Conservation (phyloP, 2,888 invertebrate species). For the Epirrhoe alternata region DNA sequence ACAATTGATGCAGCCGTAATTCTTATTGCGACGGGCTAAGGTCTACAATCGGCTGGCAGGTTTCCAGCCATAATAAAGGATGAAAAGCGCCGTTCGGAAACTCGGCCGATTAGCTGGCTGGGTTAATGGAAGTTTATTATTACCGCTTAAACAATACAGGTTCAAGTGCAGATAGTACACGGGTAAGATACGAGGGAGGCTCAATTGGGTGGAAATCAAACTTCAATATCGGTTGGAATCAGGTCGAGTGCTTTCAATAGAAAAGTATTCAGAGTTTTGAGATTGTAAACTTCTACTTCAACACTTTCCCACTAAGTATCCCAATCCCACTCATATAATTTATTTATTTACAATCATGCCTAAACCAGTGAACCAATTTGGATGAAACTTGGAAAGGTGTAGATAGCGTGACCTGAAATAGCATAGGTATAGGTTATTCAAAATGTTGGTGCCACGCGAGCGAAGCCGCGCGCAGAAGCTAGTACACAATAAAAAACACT, state of each 20-base stretch:
- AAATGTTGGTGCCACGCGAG: too few relatives aligned
- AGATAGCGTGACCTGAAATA: too few relatives aligned
- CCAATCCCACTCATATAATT: too few relatives aligned
- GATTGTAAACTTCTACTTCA: too few relatives aligned
- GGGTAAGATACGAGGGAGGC: constrained; percentile 5
- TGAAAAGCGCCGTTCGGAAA: constrained; percentile 32
- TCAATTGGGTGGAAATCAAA: neutral
- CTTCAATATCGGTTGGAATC: constrained; percentile 5
- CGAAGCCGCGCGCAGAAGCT: too few relatives aligned
- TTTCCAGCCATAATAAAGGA: constrained; percentile 24
- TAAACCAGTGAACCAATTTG: too few relatives aligned
- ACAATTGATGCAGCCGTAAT: constrained; percentile 4
- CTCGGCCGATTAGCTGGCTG: constrained; percentile 38
- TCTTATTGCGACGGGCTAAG: constrained; percentile 24
- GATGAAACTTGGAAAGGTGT: too few relatives aligned
- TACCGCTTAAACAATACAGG: constrained; percentile 29
- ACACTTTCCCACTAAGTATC: too few relatives aligned
- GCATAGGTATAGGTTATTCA: too few relatives aligned
- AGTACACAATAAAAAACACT: too few relatives aligned
- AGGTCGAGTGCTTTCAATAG: neutral
- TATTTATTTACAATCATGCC: too few relatives aligned
- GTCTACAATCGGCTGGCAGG: constrained; percentile 31
- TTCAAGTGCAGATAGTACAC: constrained; percentile 32
- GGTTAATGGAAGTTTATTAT: constrained; percentile 36
- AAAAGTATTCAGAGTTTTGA: neutral